A percentile compares a stretch with the other conserved stretches of the same genome.
Evolutionary conservation across 2,888 invertebrate species (phyloP).

Genomic region (Netelia inedita): DNA sequence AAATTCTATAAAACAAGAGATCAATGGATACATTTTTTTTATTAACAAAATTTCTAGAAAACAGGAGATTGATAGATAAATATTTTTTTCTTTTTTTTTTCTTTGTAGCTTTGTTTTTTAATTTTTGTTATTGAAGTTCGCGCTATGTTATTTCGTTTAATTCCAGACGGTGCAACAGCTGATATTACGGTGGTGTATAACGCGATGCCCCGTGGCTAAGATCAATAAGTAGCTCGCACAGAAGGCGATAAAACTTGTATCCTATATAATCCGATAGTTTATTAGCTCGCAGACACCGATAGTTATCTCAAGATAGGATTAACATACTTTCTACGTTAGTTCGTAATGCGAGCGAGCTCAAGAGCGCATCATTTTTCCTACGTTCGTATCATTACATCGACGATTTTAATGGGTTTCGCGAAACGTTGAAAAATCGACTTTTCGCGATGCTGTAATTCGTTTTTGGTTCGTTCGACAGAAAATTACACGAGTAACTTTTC

Average conservation of each 20-base stretch:
- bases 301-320: conserved; percentile 58
- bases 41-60: neutral
- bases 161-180: neutral
- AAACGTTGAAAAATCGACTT: too few relatives aligned
- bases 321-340: conserved; percentile 50
- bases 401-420: too few relatives aligned
- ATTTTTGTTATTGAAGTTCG: too few relatives aligned
- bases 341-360: conserved; percentile 16
- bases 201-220: conserved; percentile 8
- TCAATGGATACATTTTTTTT: neutral
- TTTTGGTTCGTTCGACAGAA: too few relatives aligned
- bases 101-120: neutral
- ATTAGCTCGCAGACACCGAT: conserved; percentile 56
- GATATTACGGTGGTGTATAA: neutral
- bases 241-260: conserved; percentile 47
- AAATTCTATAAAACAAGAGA: neutral
- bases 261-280: conserved; percentile 48
- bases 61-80: too few relatives aligned
- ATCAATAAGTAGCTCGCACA: conserved; percentile 33
- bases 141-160: neutral
- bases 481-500: too few relatives aligned
- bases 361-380: conserved; percentile 6
- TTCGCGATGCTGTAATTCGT: too few relatives aligned
- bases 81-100: neutral
- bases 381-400: neutral